Percentiles rank a stretch among this genome's conserved stretches.
phyloP scores from a whole-genome alignment of 2,888 invertebrate species.

The Chesias legatella region DNA sequence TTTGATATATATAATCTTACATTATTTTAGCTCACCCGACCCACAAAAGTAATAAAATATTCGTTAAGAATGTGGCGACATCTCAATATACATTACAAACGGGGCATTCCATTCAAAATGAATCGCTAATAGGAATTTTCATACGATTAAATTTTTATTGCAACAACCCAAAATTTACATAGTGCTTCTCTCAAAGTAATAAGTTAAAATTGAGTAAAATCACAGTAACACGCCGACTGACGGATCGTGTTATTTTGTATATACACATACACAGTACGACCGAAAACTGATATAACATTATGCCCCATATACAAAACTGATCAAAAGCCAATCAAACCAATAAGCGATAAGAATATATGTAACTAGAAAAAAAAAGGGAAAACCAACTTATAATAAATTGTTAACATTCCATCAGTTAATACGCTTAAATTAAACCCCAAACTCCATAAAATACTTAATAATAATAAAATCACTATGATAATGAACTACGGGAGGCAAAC shows the following conservation, averaged over 20 bases:
- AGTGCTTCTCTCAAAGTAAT: constrained; percentile 48
- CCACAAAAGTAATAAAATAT: not conserved
- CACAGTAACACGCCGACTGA: constrained; percentile 47
- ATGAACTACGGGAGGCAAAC: constrained; percentile 31
- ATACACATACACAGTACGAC: constrained; percentile 26
- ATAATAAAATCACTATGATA: constrained; percentile 40
- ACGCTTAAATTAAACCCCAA: constrained; percentile 57
- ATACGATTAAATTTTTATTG: constrained; percentile 66
- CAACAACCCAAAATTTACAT: constrained; percentile 74
- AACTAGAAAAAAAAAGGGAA: constrained; percentile 34
- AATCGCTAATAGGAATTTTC: constrained; percentile 57
- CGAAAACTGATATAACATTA: constrained; percentile 25
- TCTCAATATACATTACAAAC: constrained; percentile 60
- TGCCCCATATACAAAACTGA: constrained; percentile 54
- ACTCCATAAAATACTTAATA: constrained; percentile 54
- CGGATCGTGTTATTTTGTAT: constrained; percentile 22
- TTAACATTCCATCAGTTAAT: constrained; percentile 67
- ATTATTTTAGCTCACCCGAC: no score
- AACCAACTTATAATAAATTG: constrained; percentile 37
- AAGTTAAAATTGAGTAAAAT: constrained; percentile 43
- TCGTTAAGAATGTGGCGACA: constrained; percentile 32
- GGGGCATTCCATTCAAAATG: constrained; percentile 52
- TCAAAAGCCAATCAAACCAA: constrained; percentile 48
- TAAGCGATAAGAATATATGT: constrained; percentile 44
- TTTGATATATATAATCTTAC: no score